These are phyloP conservation scores for Hofmannophila pseudospretella DNA, from an alignment of 2,888 invertebrate genomes.

Conservation along the genomic window DNA sequence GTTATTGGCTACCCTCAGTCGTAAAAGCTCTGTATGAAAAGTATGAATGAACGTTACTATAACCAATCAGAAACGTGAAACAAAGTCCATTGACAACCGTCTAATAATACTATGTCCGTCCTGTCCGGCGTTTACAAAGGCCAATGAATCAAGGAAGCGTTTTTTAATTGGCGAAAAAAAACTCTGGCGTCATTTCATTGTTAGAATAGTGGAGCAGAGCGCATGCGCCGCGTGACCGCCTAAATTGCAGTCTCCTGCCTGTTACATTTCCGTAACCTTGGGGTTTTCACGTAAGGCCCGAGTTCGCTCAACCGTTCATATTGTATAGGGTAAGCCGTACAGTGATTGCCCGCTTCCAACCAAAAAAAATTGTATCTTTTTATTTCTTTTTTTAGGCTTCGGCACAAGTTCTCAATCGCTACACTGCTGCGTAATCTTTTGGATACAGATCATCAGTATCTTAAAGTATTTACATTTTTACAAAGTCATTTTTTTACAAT, in stretches of 20 bases:
- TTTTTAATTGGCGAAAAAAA: slow-evolving; percentile 9
- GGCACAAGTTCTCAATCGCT: too few species aligned
- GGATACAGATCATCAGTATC: too few species aligned
- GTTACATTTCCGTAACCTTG: slow-evolving; percentile 65
- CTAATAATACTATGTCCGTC: background rate
- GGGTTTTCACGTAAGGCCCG: slow-evolving; percentile 49
- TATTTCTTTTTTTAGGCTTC: too few species aligned
- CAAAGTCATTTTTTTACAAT: too few species aligned
- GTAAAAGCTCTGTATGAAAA: too few species aligned
- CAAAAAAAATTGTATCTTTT: too few species aligned
- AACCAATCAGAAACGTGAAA: background rate
- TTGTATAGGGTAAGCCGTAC: too few species aligned
- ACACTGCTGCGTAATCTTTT: too few species aligned
- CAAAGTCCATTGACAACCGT: background rate
- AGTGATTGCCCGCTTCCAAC: too few species aligned
- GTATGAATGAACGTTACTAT: too few species aligned
- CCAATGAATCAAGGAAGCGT: slow-evolving; percentile 12
- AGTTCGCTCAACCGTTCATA: slow-evolving; percentile 22
- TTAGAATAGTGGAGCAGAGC: slow-evolving; percentile 16
- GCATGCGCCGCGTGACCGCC: slow-evolving; percentile 35
- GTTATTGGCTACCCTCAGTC: too few species aligned
- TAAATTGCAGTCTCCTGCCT: slow-evolving; percentile 40
- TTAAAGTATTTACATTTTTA: too few species aligned
- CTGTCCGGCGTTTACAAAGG: slow-evolving; percentile 6
- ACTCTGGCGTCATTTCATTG: slow-evolving; percentile 37